Evolutionary conservation across 2,113 vertebrate species (phyloP), one percentile per base, ranked within the genome.

Genomic region (Bubo blakistoni): DNA sequence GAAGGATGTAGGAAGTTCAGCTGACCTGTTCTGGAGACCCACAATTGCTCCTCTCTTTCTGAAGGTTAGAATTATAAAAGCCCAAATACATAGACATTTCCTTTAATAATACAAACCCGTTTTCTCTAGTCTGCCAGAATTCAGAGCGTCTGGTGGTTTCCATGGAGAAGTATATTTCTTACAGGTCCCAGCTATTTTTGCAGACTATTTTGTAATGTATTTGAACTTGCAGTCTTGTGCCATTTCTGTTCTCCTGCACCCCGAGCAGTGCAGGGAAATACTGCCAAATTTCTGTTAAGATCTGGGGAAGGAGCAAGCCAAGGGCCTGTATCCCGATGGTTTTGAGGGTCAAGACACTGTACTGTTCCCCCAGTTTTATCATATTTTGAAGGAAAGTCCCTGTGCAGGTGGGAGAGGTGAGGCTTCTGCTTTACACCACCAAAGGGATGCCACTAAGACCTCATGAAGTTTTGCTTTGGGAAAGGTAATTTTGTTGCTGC

Each of bases 141-240:
- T 73, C 29, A 42, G 96, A 96, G 97, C 94, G 87, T 97, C 96
- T 96, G 96, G 92, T 96, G 96, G 96, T 97, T 97, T 91, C 95
- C 97, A 97, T 97, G 97, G 96, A 96, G 93, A 97, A 86, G 71
- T 58, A 16, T 95, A 96, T 97, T 97, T 96, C 94, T 92, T 91
- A 86, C 94, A 91, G 91, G 92, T 84, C 94, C 96, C 91, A 86
- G 96, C 96, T 97, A 96, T 97, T 97, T 97, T 97, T 97, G 96
- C 94, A 95, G 92, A 81, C 79, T 96, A 88, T 97, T 97, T 96
- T 94, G 93, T 92, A 51, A 94, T 54, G 90, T 73, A 57, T 94
- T 96, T 97, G 97, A 96, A 95, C 91, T 94, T 59, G 62, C 92
- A 85, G 91, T 59, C 84, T 95, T 91, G 89, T 94, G 66, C 95